phyloP scores from a whole-genome alignment of 2,113 vertebrate genomes.

The Periophthalmus modestus region DNA sequence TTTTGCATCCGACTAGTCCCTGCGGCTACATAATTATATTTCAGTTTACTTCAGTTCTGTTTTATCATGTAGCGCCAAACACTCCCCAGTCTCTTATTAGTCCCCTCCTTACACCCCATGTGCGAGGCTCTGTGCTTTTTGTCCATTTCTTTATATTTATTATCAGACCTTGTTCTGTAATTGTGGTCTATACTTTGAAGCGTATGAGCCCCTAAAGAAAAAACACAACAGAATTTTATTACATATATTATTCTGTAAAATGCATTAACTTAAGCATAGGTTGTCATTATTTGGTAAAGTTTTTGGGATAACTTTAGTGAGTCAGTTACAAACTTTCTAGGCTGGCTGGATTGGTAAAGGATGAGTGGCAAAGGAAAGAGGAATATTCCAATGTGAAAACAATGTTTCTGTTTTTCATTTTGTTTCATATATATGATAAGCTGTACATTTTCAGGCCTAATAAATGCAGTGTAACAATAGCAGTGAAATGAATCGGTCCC shows the following conservation, averaged over 20 bases:
- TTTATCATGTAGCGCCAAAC: slow-evolving; percentile 55
- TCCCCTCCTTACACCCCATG: slow-evolving; percentile 43
- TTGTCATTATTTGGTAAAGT: too few species aligned
- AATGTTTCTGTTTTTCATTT: too few species aligned
- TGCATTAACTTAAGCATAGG: too few species aligned
- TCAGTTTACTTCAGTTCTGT: slow-evolving; percentile 57
- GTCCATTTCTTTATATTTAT: slow-evolving; percentile 26
- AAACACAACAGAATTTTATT: background rate
- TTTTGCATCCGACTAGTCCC: slow-evolving; percentile 58
- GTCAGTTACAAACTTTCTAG: too few species aligned
- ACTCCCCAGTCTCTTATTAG: slow-evolving; percentile 17
- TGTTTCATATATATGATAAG: too few species aligned
- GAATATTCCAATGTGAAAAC: too few species aligned
- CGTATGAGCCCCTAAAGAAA: background rate
- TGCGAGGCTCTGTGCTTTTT: slow-evolving; percentile 13
- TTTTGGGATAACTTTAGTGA: too few species aligned
- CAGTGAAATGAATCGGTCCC: background rate
- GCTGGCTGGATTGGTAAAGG: too few species aligned
- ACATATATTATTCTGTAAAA: background rate
- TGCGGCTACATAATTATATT: slow-evolving; percentile 61
- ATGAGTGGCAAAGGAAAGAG: too few species aligned
- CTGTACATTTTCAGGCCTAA: background rate
- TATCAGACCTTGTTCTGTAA: slow-evolving; percentile 1
- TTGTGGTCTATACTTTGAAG: background rate
- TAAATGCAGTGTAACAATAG: background rate